Evolutionary conservation across 2,888 invertebrate genomes (phyloP), one percentile per base, ranked within the genome.

Genomic region (Spilarctia lutea): DNA sequence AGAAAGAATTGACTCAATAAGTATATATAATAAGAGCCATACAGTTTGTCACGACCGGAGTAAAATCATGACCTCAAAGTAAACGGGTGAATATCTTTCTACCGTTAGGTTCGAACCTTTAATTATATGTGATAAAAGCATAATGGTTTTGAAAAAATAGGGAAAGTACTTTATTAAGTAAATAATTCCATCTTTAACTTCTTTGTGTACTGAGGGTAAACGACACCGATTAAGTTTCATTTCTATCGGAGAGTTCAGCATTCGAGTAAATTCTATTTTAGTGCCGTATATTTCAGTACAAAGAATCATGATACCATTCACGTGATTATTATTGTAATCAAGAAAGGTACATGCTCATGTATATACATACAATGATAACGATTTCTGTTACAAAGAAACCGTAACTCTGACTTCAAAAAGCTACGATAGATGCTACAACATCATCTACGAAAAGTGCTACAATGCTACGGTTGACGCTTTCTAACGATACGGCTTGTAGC

Each of bases 391-490:
- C 1, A 8, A 8, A 56, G 30, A 63, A 30, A 16, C 18, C 30
- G 16, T 30, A 63, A 30, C 63, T 7, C 18, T 24, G 0, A 3
- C 33, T n/a, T n/a, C 65, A 27, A 16, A n/a, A 13, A 56, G 11
- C n/a, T 69, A 69, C 35, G 52, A 3, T 10, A 39, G 39, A 35
- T 65, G 73, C 73, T 73, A 73, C 73, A 27, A 65, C n/a, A 16
- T 16, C 69, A 20, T 33, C 73, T 73, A 73, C 68, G 73, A 52
- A 16, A 69, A 16, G 56, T 56, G 48, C 73, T 63, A 73, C 68
- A 20, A 3, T 20, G 42, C 71, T 71, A 63, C 60, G 27, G 30
- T 24, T 13, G 7, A 7, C 39, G 42, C 1, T 27, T 60, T 8
- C 10, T 35, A 35, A 13, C 10, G 48, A 10, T 4, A 48, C 3